These are phyloP conservation scores for Brachynemurus nebulosus DNA, from an alignment of 2,888 invertebrate species.

Conservation along the genomic window DNA sequence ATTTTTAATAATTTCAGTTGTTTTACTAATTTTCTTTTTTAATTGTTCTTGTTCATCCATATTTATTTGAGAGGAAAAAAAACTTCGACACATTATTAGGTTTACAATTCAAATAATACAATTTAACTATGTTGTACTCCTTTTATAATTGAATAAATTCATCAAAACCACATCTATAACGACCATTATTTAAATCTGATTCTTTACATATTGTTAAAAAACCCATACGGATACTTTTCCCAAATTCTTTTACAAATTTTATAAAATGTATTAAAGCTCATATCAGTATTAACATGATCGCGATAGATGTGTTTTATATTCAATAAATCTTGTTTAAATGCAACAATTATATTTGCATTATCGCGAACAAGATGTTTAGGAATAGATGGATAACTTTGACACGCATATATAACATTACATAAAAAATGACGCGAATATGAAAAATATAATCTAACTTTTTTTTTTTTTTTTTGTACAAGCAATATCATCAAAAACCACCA, in stretches of 20 bases:
- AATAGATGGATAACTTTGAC: background rate
- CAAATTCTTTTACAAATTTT: conserved; percentile 24
- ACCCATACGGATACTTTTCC: conserved; percentile 22
- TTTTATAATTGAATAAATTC: conserved; percentile 1
- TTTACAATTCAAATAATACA: no score
- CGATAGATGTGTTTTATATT: background rate
- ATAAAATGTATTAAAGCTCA: conserved; percentile 21
- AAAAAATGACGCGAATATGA: background rate
- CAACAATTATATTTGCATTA: background rate
- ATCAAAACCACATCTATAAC: conserved; percentile 24
- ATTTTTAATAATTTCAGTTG: conserved; percentile 1
- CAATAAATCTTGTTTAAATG: background rate
- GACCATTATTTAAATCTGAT: conserved; percentile 18
- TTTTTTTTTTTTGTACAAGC: background rate
- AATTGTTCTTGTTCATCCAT: conserved; percentile 1
- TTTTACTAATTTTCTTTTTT: background rate
- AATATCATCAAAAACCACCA: conserved; percentile 1
- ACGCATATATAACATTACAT: background rate
- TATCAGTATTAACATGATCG: conserved; percentile 14
- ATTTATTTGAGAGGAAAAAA: no score
- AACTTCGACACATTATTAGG: no score
- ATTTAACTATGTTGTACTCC: no score
- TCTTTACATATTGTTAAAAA: conserved; percentile 24
- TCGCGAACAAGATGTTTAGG: background rate
- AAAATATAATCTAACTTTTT: background rate